A percentile compares a stretch with the other conserved stretches of the same genome.
phyloP scores from a whole-genome alignment of 2,888 invertebrate species.

The Drosophila monieri region DNA sequence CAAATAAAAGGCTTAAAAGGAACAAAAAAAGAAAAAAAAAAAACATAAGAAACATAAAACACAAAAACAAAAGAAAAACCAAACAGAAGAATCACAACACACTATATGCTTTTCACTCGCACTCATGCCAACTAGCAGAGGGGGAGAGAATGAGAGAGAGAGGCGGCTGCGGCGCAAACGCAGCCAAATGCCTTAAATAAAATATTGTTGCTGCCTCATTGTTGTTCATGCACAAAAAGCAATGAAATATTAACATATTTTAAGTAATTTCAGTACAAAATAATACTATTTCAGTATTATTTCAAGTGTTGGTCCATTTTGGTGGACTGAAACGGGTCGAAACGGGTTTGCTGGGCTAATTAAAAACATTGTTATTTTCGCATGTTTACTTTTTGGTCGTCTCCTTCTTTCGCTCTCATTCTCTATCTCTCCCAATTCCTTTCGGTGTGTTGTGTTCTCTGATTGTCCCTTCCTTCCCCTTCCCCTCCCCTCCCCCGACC shows the following conservation, averaged over 20 bases:
- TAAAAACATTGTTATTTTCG: constrained; percentile 45
- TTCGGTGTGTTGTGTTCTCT: constrained; percentile 58
- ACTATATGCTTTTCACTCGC: constrained; percentile 26
- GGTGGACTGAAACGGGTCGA: constrained; percentile 5
- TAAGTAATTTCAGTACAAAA: not conserved
- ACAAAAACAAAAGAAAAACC: constrained; percentile 13
- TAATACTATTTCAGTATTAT: too few relatives aligned
- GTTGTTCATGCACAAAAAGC: constrained; percentile 39
- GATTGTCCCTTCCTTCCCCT: constrained; percentile 15
- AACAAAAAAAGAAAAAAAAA: not conserved
- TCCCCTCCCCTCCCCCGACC: constrained; percentile 16
- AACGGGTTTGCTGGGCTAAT: constrained; percentile 47
- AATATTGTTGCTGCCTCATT: constrained; percentile 51
- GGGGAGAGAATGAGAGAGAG: constrained; percentile 2
- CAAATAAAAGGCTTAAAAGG: too few relatives aligned
- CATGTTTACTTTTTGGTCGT: constrained; percentile 32
- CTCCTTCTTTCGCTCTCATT: constrained; percentile 8
- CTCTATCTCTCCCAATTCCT: not conserved
- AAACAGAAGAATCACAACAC: constrained; percentile 37
- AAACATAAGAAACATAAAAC: constrained; percentile 1
- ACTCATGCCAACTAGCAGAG: constrained; percentile 36
- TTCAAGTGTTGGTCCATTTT: too few relatives aligned
- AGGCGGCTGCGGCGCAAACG: constrained; percentile 56
- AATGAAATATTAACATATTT: constrained; percentile 1
- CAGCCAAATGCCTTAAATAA: constrained; percentile 61